Base-by-base conservation (phyloP, 2,888 invertebrate species). In the Limenitis camilla region DNA sequence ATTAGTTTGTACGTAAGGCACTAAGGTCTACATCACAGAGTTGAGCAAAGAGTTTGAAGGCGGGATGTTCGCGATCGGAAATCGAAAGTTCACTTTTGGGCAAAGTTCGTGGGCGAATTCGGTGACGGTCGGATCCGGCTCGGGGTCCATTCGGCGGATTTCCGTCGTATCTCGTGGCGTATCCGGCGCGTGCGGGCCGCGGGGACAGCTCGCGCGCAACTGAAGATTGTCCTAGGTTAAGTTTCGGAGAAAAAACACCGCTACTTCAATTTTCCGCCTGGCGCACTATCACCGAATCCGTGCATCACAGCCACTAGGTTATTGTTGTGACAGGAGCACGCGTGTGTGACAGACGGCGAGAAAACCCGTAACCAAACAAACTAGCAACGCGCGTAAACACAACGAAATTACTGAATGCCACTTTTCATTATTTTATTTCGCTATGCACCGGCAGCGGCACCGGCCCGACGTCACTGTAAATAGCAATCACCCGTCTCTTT, bases 371-470 rank as follows among this genome's bases (percentile, higher is more conserved):
- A 81, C 86, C 64, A 76, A 81, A 81, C 76, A 79, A 82, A 81
- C 85, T 80, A 83, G 82, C 82, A 79, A 81, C 83, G 76, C 85
- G 84, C 82, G 84, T 86, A 86, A 87, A 86, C 85, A 85, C 86
- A 76, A 78, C 82, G 77, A 85, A 85, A 79, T 85, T 82, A 86
- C 85, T 84, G 78, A 83, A 81, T 80, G 80, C 78, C 82, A 85
- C 83, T 85, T 87, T 86, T 85, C 85, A 87, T 86, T 82, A 83
- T 73, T 71, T 82, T 80, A 82, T 84, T 84, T 83, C 80, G 78
- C 81, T 82, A 84, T 84, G 83, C 84, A 85, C 79, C 77, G 81
- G 68, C 65, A n/a, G n/a, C n/a, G n/a, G n/a, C n/a, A n/a, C n/a
- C n/a, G n/a, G n/a, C n/a, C n/a, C 78, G 76, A 80, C 84, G 84